phyloP scores from a whole-genome alignment of 2,113 vertebrate species.

The Caranx melampygus region DNA sequence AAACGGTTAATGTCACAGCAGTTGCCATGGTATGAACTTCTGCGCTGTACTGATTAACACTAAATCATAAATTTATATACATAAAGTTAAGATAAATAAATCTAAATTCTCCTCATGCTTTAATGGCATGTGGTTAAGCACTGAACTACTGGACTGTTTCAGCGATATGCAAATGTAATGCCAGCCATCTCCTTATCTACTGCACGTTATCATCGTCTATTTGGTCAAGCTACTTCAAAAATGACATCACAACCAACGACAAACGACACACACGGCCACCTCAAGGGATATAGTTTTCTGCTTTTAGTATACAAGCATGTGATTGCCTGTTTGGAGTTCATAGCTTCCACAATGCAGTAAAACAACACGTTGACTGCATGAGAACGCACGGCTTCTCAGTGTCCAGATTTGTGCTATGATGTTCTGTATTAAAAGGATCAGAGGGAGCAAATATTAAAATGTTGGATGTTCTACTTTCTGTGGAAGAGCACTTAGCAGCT shows the following conservation, averaged over 20 bases:
- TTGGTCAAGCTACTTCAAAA: no score
- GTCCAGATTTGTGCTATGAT: not conserved
- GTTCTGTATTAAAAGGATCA: not conserved
- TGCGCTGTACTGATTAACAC: no score
- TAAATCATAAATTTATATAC: no score
- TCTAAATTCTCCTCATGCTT: no score
- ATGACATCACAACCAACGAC: not conserved
- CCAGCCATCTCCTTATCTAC: no score
- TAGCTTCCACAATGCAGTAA: not conserved
- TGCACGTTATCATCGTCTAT: no score
- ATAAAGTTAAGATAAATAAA: no score
- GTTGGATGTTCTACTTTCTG: not conserved
- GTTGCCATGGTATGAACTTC: no score
- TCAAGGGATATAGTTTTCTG: not conserved
- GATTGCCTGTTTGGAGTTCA: not conserved
- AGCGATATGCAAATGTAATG: no score
- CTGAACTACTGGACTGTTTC: no score
- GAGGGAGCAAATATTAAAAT: not conserved
- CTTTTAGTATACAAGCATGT: not conserved
- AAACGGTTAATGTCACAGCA: no score
- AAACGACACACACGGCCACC: not conserved
- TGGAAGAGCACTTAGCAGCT: conserved; percentile 18
- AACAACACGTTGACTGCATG: not conserved
- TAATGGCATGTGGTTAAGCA: no score
- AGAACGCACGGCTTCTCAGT: not conserved